Base-by-base conservation (phyloP, 2,888 invertebrate genomes). In the Embidobia sp. region DNA sequence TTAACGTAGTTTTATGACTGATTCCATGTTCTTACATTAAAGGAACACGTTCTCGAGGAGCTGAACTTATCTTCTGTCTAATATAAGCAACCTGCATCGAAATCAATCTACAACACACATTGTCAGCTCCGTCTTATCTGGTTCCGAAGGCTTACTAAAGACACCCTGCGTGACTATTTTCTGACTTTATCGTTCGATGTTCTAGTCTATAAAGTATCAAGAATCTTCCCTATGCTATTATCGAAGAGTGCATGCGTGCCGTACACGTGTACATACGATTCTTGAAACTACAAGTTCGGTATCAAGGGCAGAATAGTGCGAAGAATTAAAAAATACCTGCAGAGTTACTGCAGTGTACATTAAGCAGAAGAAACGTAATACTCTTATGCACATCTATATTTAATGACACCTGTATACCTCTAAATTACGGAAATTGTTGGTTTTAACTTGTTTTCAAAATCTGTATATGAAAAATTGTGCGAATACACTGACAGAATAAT, bases 221-320 rank as follows among this genome's bases (percentile, higher is more conserved):
- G 42, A 63, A 7, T 70, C 70, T 57, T 76, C 64, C 48, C 26
- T 33, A 27, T 49, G 61, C 64, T 53, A 78, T 74, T 78, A 78
- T 78, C 73, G 69, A 64, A 59, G 69, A 74, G 76, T 70, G 76
- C 77, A 73, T 77, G 77, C 73, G 67, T 77, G 55, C 63, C 49
- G 73, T 63, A 77, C 77, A 77, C 77, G 72, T 77, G 77, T 55
- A 66, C 48, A 42, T 73, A 63, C 66, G 75, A 75, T 74, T 69
- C 63, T 59, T 48, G 64, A 59, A 64, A 63, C 64, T 69, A 53
- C 33, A 73, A 49, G 53, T 61, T 48, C 61, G 67, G 63, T 75
- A 67, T 33, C 51, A 33, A 49, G 44, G 67, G 46, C 48, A 67
- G 19, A 61, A 18, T 77, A 44, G 66, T 29, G 15, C 4, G 42